Conservation (phyloP, 2,797 vertebrate species). For the Lophius americanus region DNA sequence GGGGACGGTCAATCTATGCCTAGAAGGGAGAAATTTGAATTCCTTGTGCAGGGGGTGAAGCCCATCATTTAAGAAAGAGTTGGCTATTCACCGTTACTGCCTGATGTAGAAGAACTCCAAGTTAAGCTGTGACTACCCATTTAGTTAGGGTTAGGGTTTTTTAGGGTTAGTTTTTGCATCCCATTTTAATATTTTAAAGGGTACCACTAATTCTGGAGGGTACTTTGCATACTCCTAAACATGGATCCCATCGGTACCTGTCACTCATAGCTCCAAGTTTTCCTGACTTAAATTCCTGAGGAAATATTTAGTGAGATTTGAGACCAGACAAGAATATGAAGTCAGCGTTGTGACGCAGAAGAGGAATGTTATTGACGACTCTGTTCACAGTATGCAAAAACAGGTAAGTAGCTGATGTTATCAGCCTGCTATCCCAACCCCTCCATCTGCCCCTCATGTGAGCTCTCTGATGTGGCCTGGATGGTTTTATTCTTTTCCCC, state of each 20-base stretch:
- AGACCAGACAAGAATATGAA: slow-evolving; percentile 30
- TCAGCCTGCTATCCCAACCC: slow-evolving; percentile 41
- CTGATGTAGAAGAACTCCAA: too few species aligned
- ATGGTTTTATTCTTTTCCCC: slow-evolving; percentile 56
- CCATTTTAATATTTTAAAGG: too few species aligned
- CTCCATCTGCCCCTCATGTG: slow-evolving; percentile 68
- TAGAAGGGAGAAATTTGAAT: too few species aligned
- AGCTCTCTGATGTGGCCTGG: slow-evolving; percentile 50
- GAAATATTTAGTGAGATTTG: slow-evolving; percentile 63
- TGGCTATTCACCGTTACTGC: too few species aligned
- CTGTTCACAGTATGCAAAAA: slow-evolving; percentile 31
- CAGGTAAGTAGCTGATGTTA: slow-evolving; percentile 67
- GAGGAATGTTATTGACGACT: slow-evolving; percentile 56
- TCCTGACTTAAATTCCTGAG: slow-evolving; percentile 58
- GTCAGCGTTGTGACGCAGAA: slow-evolving; percentile 34
- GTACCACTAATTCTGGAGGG: too few species aligned
- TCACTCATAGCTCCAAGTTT: slow-evolving; percentile 51
- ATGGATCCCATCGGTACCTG: slow-evolving; percentile 27
- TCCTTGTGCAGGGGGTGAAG: too few species aligned
- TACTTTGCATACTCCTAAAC: not conserved
- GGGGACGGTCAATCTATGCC: too few species aligned
- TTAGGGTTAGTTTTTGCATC: too few species aligned
- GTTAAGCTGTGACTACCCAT: too few species aligned
- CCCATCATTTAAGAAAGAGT: too few species aligned
- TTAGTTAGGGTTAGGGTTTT: too few species aligned